These are phyloP conservation scores for Melospiza melodia DNA, from an alignment of 2,113 vertebrate species.

Conservation along the genomic window DNA sequence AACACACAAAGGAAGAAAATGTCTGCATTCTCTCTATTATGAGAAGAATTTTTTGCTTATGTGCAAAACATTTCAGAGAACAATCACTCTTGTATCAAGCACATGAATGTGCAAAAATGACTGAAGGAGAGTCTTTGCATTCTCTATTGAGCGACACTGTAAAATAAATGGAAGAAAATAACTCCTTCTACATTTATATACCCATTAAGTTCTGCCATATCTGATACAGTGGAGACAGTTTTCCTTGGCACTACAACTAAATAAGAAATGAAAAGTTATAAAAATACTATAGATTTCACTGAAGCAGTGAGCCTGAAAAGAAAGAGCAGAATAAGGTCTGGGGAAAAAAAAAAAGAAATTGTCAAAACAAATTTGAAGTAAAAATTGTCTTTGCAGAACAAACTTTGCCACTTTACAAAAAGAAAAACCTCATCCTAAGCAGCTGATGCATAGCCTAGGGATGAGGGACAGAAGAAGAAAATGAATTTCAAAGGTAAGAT, in stretches of 20 bases:
- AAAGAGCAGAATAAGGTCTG: not conserved
- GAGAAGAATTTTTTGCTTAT: not conserved
- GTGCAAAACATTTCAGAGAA: not conserved
- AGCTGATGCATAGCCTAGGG: not conserved
- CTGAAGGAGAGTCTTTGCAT: not conserved
- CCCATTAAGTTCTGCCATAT: not conserved
- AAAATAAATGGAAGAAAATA: not conserved
- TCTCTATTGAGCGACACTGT: not conserved
- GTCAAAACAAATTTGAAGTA: not conserved
- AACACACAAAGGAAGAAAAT: not conserved
- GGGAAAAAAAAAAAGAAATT: not conserved
- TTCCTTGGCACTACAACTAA: not conserved
- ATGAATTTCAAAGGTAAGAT: not conserved
- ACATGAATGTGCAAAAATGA: not conserved
- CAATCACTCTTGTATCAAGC: not conserved
- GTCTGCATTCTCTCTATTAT: not conserved
- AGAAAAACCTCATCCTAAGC: not conserved
- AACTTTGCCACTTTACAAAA: not conserved
- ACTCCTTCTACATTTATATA: not conserved
- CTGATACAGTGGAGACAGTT: not conserved
- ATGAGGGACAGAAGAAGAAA: not conserved
- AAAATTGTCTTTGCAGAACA: not conserved
- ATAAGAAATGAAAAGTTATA: not conserved
- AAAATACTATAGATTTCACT: not conserved
- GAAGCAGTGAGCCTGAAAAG: not conserved